Conservation (phyloP, 2,888 invertebrate species). For the Ctenicera cuprea region DNA sequence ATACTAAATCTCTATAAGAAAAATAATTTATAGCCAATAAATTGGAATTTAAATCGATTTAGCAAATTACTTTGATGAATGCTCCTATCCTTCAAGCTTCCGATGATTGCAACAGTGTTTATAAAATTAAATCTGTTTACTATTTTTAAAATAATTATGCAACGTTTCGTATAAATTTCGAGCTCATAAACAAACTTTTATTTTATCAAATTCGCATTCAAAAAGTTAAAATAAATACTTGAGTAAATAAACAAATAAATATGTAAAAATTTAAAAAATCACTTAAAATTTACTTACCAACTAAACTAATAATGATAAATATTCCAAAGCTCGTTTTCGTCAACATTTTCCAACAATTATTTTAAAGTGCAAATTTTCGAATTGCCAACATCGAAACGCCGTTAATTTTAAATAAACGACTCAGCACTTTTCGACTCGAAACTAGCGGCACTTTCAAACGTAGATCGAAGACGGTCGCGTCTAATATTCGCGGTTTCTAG, state of each 20-base stretch:
- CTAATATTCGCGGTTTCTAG: slow-evolving; percentile 40
- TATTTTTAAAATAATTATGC: too few relatives aligned
- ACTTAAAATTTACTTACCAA: slow-evolving; percentile 4
- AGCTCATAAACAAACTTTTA: too few relatives aligned
- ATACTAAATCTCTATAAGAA: too few relatives aligned
- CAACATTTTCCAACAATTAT: slow-evolving; percentile 5
- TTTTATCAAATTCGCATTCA: too few relatives aligned
- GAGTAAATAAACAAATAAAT: neutral
- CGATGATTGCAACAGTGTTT: too few relatives aligned
- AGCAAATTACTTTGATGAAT: too few relatives aligned
- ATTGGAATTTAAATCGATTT: too few relatives aligned
- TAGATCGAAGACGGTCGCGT: slow-evolving; percentile 8
- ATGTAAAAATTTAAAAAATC: neutral
- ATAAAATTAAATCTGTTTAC: too few relatives aligned
- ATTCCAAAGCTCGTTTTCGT: slow-evolving; percentile 6
- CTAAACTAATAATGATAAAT: neutral
- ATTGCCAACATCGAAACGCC: neutral
- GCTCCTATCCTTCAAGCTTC: too few relatives aligned
- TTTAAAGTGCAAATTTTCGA: neutral
- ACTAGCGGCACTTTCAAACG: neutral
- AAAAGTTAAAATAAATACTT: neutral
- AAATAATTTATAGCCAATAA: too few relatives aligned
- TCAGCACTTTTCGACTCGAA: neutral
- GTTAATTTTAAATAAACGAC: neutral
- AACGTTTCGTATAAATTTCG: too few relatives aligned